A percentile compares a stretch with the other conserved stretches of the same genome.
These are phyloP conservation scores for Adelosebastes latens DNA, from an alignment of 2,797 vertebrate genomes.

Conservation along the genomic window DNA sequence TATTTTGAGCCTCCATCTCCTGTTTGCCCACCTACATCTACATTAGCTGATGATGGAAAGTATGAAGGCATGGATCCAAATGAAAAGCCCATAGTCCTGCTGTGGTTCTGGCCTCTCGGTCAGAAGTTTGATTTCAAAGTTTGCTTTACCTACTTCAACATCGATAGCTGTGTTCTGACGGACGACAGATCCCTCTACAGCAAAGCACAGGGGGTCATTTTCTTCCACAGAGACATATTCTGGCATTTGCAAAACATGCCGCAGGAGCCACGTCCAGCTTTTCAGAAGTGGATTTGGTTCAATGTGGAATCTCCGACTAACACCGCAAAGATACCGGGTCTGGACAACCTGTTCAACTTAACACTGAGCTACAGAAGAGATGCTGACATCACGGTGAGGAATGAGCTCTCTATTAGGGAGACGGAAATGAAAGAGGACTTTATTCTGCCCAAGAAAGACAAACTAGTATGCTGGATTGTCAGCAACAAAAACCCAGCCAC, in stretches of 20 bases:
- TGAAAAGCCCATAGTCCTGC: constrained; percentile 38
- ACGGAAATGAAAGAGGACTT: constrained; percentile 77
- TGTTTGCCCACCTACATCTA: background rate
- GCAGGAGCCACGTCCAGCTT: constrained; percentile 82
- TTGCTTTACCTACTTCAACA: constrained; percentile 83
- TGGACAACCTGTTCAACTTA: constrained; percentile 89
- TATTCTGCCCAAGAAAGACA: constrained; percentile 87
- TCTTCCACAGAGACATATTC: constrained; percentile 70
- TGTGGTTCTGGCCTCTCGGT: constrained; percentile 85
- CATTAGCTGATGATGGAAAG: background rate
- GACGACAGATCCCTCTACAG: constrained; percentile 34
- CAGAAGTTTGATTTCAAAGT: constrained; percentile 84
- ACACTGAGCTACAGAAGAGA: constrained; percentile 90
- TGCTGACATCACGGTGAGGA: constrained; percentile 88
- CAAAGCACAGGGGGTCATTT: constrained; percentile 24
- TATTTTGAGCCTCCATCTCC: background rate
- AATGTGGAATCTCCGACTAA: constrained; percentile 90
- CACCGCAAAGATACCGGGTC: constrained; percentile 76
- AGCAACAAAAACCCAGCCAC: constrained; percentile 81
- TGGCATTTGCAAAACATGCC: constrained; percentile 86
- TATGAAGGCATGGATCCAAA: background rate
- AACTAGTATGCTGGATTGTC: constrained; percentile 91
- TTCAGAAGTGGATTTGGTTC: constrained; percentile 94
- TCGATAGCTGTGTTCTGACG: constrained; percentile 80
- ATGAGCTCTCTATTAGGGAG: constrained; percentile 80